Evolutionary conservation across 92 coral and sea anemone genomes (phyloP), one percentile per base, ranked within the genome.

Genomic region (Paramuricea clavata): DNA sequence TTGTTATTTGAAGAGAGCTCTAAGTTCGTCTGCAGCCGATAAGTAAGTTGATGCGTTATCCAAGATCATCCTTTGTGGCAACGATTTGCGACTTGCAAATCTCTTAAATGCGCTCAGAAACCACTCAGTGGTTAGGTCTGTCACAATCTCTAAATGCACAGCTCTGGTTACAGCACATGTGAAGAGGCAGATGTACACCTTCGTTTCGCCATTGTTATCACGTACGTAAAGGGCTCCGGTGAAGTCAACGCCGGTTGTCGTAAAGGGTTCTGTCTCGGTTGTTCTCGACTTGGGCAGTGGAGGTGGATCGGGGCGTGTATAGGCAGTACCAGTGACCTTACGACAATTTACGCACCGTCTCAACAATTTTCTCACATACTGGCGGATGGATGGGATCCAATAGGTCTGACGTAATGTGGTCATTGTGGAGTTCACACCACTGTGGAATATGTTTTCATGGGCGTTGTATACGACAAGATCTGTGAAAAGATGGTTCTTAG

Each of bases 31-130:
- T 17, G 88, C 86, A 13, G 93, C 80, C 1, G 86, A 69, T 7
- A 74, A 62, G 69, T 64, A 87, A 3, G 91, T 87, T 36, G 89
- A 68, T 3, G 91, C 94, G 65, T 91, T 91, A 33, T 87, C 91
- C 2, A 89, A 87, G 26, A 91, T 78, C 89, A 87, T 91, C 80
- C 25, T n/a, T 19, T 54, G 57, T 57, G 91, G 93, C 33, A 87
- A 34, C 7, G 91, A 87, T 64, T 50, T 87, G 27, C 85, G 71
- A n/a, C 91, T 72, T 19, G 79, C 72, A 69, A 87, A 91, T 13
- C 91, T 77, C 36, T 86, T 78, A 50, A 83, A 87, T 25, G 89
- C 89, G 10, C 68, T 82, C 21, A 87, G 88, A 26, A 91, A 87
- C 22, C 78, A 73, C 22, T 56, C 49, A 23, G 34, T 79, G 26